Conservation (phyloP, 2,113 vertebrate genomes). For the Cynoglossus semilaevis region DNA sequence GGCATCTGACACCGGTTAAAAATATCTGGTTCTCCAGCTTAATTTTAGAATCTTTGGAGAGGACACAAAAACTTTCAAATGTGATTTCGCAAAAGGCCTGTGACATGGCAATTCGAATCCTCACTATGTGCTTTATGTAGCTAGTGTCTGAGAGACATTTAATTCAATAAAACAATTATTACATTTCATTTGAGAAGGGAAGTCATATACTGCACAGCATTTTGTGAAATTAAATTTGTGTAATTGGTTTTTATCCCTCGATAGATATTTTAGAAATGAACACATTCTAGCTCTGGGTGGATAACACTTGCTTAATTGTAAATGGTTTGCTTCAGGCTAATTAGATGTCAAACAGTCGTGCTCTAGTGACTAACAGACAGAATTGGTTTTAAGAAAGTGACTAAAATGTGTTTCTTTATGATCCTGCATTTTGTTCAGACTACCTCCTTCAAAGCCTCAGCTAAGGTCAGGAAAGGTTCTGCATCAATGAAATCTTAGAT, state of each 20-base stretch:
- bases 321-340: constrained; percentile 23
- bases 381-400: constrained; percentile 11
- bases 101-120: too few species aligned
- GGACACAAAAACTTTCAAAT: not conserved
- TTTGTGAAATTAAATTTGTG: constrained; percentile 2
- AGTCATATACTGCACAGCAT: not conserved
- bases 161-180: not conserved
- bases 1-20: too few species aligned
- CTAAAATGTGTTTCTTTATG: too few species aligned
- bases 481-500: too few species aligned
- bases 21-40: too few species aligned
- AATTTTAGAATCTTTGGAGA: not conserved
- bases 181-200: not conserved
- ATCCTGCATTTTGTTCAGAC: too few species aligned
- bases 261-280: constrained; percentile 4
- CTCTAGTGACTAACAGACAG: constrained; percentile 1
- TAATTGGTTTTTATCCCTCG: constrained; percentile 24
- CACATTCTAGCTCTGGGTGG: constrained; percentile 13
- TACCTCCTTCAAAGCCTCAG: too few species aligned
- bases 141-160: not conserved
- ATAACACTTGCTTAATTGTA: constrained; percentile 16
- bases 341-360: constrained; percentile 23
- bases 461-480: too few species aligned
- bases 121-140: too few species aligned
- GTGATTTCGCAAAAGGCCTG: too few species aligned